Percentiles rank a stretch among this genome's conserved stretches.
phyloP scores from a whole-genome alignment of 2,888 invertebrate species.

The Leptura quadrifasciata region DNA sequence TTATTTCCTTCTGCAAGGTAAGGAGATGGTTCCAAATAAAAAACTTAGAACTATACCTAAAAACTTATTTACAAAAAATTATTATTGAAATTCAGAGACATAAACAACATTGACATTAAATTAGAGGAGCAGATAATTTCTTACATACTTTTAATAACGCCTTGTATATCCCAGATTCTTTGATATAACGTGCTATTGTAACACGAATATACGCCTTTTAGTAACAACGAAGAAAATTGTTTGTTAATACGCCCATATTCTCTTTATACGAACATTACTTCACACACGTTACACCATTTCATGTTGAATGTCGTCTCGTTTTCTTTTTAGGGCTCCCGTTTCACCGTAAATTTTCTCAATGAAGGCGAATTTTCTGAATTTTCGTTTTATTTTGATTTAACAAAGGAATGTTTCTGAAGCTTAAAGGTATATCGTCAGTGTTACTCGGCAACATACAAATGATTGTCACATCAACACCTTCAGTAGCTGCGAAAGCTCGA shows the following conservation, averaged over 20 bases:
- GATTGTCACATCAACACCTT: conserved; percentile 21
- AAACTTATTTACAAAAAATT: no score
- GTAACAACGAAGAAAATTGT: not conserved
- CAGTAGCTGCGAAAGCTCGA: not conserved
- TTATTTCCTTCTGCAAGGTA: no score
- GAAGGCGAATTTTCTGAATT: conserved; percentile 8
- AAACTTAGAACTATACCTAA: no score
- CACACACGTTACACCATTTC: not conserved
- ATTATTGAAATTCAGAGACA: no score
- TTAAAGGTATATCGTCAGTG: conserved; percentile 20
- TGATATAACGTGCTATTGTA: not conserved
- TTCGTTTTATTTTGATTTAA: conserved; percentile 11
- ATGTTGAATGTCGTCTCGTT: not conserved
- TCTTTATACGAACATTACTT: conserved; percentile 5
- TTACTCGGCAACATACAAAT: conserved; percentile 11
- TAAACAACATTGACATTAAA: no score
- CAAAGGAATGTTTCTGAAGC: conserved; percentile 7
- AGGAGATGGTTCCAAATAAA: no score
- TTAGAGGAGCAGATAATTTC: no score
- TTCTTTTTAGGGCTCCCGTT: not conserved
- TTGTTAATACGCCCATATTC: not conserved
- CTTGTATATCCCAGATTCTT: no score
- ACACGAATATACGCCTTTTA: not conserved
- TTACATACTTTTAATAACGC: no score
- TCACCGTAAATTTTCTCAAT: conserved; percentile 10